Conservation (phyloP, 2,888 invertebrate genomes). For the Serripes groenlandicus region DNA sequence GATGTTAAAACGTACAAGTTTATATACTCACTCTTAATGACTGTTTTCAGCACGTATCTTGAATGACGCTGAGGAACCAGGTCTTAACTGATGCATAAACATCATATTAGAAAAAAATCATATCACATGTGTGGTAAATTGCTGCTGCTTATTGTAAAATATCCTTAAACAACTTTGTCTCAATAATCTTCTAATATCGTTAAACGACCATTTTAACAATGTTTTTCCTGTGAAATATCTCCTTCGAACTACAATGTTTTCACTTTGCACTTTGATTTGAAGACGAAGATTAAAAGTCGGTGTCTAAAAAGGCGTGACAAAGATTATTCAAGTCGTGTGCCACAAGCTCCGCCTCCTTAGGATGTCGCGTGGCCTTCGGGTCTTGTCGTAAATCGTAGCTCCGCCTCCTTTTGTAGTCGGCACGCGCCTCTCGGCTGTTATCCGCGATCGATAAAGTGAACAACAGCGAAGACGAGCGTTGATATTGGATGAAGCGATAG, state of each 20-base stretch:
- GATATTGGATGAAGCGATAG: conserved; percentile 59
- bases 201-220: conserved; percentile 12
- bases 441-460: conserved; percentile 59
- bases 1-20: too few relatives aligned
- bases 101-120: neutral
- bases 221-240: conserved; percentile 18
- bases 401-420: conserved; percentile 53
- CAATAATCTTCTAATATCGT: neutral
- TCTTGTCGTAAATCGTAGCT: conserved; percentile 49
- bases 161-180: neutral
- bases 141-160: too few relatives aligned
- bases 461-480: conserved; percentile 43
- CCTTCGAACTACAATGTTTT: conserved; percentile 24
- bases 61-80: neutral
- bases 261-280: conserved; percentile 66
- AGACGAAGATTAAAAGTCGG: conserved; percentile 66
- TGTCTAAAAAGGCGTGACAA: conserved; percentile 70
- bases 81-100: neutral
- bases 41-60: neutral
- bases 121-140: too few relatives aligned
- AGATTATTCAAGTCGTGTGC: conserved; percentile 69
- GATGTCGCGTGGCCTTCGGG: conserved; percentile 64
- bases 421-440: conserved; percentile 59
- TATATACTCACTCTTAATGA: too few relatives aligned
- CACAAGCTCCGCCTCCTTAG: conserved; percentile 59